Evolutionary conservation across 2,888 invertebrate species (phyloP), one percentile per base, ranked within the genome.

Genomic region (Venusia cambrica): DNA sequence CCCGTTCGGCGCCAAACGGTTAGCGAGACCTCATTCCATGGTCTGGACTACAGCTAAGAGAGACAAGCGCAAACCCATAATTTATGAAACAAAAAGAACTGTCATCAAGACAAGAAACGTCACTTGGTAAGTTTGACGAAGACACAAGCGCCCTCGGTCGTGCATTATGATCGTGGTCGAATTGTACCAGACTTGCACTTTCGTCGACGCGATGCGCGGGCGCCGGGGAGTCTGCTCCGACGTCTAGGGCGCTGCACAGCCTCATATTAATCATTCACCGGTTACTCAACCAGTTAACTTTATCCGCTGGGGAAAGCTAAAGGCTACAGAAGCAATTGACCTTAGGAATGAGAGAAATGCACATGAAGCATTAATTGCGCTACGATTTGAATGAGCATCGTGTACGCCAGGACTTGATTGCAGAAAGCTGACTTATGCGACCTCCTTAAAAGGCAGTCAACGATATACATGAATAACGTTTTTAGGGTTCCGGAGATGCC

Each of bases 111-210:
- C n/a, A n/a, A n/a, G n/a, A n/a, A n/a, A n/a, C n/a, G n/a, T n/a
- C n/a, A n/a, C n/a, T n/a, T n/a, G n/a, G n/a, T n/a, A n/a, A n/a
- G n/a, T n/a, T n/a, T n/a, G n/a, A n/a, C n/a, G n/a, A n/a, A n/a
- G n/a, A n/a, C n/a, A n/a, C n/a, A n/a, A n/a, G n/a, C n/a, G n/a
- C n/a, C n/a, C n/a, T n/a, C n/a, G n/a, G n/a, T n/a, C n/a, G n/a
- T n/a, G n/a, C n/a, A n/a, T n/a, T n/a, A n/a, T n/a, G n/a, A n/a
- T n/a, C n/a, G n/a, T n/a, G n/a, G n/a, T n/a, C n/a, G n/a, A n/a
- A n/a, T n/a, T n/a, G n/a, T n/a, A n/a, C n/a, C n/a, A 58, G 63
- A 84, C 85, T 85, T 83, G 84, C 85, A 77, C 85, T 85, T 84
- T 85, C 84, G 71, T 68, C 65, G 65, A 68, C 65, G 73, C 60